A percentile compares a stretch with the other conserved stretches of the same genome.
Conservation (phyloP, 2,797 vertebrate genomes). For the Okamejei kenojei region DNA sequence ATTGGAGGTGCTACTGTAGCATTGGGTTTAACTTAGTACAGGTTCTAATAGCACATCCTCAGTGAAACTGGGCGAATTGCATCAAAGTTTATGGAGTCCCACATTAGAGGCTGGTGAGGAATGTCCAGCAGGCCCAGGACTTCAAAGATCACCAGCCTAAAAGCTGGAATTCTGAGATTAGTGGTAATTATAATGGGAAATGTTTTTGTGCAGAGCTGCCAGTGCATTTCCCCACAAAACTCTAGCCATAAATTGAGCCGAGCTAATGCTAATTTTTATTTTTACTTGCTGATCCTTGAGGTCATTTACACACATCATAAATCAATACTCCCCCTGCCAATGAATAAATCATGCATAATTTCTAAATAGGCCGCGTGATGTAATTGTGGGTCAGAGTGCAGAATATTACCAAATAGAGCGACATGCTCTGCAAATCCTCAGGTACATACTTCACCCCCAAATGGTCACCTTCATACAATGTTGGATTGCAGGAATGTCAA, state of each 20-base stretch:
- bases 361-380: neutral
- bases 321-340: conserved; percentile 13
- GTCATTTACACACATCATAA: conserved; percentile 28
- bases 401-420: conserved; percentile 20
- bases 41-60: no score
- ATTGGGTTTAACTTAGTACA: no score
- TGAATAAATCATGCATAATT: neutral
- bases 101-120: no score
- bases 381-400: conserved; percentile 15
- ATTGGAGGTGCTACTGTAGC: no score
- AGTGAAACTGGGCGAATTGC: no score
- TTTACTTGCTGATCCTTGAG: neutral
- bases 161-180: no score
- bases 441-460: neutral
- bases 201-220: no score
- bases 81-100: no score
- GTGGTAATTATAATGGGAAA: no score
- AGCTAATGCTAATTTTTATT: neutral
- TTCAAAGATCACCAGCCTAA: no score
- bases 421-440: conserved; percentile 5
- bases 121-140: no score
- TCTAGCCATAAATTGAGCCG: neutral
- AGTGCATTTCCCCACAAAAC: no score
- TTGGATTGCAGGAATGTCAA: neutral
- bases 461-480: neutral